Conservation (phyloP, 2,888 invertebrate genomes). For the Stegana nigrithorax region DNA sequence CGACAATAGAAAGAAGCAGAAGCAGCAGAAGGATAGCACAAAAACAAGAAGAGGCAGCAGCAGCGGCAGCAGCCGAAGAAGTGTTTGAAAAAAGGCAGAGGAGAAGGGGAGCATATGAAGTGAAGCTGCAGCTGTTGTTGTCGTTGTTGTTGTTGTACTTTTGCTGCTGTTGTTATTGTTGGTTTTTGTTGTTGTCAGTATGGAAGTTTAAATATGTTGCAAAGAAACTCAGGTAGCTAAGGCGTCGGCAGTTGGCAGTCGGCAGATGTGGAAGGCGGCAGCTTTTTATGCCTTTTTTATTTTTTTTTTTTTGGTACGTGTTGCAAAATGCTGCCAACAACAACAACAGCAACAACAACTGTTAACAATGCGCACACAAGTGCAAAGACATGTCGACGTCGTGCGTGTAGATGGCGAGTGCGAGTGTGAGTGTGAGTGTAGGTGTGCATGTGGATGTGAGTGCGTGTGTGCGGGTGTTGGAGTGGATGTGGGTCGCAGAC, state of each 20-base stretch:
- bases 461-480: constrained; percentile 16
- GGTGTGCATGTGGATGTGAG: constrained; percentile 7
- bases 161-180: not conserved
- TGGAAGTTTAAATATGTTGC: too few species aligned
- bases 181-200: constrained; percentile 25
- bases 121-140: too few species aligned
- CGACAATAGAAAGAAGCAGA: not conserved
- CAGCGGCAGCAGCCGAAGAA: too few species aligned
- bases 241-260: too few species aligned
- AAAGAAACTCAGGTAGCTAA: too few species aligned
- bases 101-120: too few species aligned
- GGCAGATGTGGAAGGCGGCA: too few species aligned
- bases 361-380: not conserved
- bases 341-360: not conserved
- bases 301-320: constrained; percentile 34
- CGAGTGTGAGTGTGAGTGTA: not conserved
- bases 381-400: not conserved
- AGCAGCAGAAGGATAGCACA: not conserved
- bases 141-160: too few species aligned
- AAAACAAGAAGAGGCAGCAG: not conserved
- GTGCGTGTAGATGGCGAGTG: not conserved
- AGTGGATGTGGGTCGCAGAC: constrained; percentile 39
- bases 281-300: constrained; percentile 31
- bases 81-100: too few species aligned
- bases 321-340: constrained; percentile 42